Conservation (phyloP, 2,888 invertebrate species). For the Zygogramma bicolorata region DNA sequence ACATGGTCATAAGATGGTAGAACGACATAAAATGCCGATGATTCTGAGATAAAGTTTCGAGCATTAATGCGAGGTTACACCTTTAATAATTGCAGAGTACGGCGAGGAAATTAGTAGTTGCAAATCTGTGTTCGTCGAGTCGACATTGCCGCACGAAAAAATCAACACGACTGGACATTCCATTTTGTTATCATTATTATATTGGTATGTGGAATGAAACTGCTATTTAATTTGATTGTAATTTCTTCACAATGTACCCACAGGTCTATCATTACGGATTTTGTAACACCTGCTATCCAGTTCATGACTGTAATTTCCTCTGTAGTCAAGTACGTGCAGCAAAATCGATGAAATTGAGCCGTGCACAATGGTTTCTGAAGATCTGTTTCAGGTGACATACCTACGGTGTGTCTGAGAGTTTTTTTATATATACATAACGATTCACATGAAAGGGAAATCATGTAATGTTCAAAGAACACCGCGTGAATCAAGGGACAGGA, state of each 20-base stretch:
- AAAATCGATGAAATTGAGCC: constrained; percentile 35
- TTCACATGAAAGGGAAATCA: no score
- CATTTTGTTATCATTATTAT: constrained; percentile 47
- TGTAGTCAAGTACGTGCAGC: constrained; percentile 39
- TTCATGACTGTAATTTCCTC: constrained; percentile 38
- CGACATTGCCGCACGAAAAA: constrained; percentile 21
- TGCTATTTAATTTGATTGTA: constrained; percentile 47
- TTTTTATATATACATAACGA: background rate
- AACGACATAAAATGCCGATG: constrained; percentile 26
- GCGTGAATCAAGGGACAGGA: no score
- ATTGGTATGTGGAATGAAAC: constrained; percentile 46
- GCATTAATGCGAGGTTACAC: constrained; percentile 56
- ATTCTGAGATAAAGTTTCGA: constrained; percentile 35
- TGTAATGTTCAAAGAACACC: no score
- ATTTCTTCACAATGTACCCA: constrained; percentile 37
- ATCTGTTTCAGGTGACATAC: background rate
- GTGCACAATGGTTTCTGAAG: background rate
- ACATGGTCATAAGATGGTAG: background rate
- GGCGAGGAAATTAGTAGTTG: constrained; percentile 61
- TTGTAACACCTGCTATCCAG: constrained; percentile 44
- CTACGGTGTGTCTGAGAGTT: background rate
- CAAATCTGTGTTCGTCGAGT: constrained; percentile 35
- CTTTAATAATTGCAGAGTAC: constrained; percentile 59
- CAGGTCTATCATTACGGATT: constrained; percentile 40
- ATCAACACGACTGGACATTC: constrained; percentile 39